These are phyloP conservation scores for Stylophora pistillata DNA, from an alignment of 64 coral and sea anemone genomes.

Conservation along the genomic window DNA sequence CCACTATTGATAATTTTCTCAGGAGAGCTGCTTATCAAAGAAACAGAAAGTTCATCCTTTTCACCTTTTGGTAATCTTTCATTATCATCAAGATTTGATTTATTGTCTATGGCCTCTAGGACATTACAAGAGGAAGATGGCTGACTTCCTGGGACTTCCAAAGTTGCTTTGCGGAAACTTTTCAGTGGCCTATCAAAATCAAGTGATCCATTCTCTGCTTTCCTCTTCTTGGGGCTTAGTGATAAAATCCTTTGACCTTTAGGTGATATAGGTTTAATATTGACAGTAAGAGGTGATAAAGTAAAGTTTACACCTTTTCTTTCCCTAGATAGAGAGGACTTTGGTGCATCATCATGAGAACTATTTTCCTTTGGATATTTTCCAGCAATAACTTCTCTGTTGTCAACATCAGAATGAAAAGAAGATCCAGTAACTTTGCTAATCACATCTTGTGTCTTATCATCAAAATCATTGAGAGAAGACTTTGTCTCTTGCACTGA, in stretches of 20 bases:
- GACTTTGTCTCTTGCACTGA: background rate
- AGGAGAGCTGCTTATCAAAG: background rate
- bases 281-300: background rate
- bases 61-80: background rate
- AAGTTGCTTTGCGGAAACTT: background rate
- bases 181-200: conserved; percentile 11
- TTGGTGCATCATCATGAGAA: background rate
- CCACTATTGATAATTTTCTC: background rate
- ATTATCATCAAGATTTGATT: background rate
- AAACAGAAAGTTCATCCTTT: background rate
- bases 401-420: background rate
- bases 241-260: background rate
- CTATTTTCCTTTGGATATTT: background rate
- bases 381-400: background rate
- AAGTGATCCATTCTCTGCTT: background rate
- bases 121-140: background rate
- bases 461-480: background rate
- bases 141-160: background rate
- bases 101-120: background rate
- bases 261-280: background rate
- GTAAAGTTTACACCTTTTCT: background rate
- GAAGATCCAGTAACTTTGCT: background rate
- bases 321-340: background rate
- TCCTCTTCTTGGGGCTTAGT: conserved; percentile 7
- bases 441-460: background rate